Percentiles rank a stretch among this genome's conserved stretches.
Conservation (phyloP, 1,140 invertebrate genomes). For the Drosophila pandora region DNA sequence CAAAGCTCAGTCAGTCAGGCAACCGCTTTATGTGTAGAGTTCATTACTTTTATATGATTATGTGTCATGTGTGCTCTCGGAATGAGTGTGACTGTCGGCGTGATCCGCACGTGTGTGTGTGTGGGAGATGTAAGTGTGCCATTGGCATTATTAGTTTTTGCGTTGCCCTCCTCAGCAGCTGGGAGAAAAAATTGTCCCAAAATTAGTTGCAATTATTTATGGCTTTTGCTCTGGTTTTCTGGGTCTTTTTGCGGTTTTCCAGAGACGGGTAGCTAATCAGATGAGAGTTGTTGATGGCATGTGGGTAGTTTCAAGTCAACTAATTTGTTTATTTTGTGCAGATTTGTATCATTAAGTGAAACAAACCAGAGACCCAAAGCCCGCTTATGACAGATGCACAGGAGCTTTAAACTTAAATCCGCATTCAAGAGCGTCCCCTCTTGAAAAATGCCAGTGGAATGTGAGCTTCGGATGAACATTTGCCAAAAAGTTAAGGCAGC, state of each 20-base stretch:
- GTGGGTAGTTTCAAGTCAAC: constrained; percentile 21
- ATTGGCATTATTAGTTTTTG: constrained; percentile 71
- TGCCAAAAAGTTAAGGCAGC: constrained; percentile 41
- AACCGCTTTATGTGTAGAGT: constrained; percentile 67
- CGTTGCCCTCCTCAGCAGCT: constrained; percentile 2
- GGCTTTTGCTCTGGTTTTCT: constrained; percentile 42
- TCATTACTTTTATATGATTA: constrained; percentile 81
- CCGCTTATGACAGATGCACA: constrained; percentile 2
- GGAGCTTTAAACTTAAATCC: constrained; percentile 21
- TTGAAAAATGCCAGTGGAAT: constrained; percentile 3
- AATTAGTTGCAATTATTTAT: constrained; percentile 78
- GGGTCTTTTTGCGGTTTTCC: constrained; percentile 8
- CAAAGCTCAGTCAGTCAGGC: constrained; percentile 50
- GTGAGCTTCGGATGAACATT: constrained; percentile 16
- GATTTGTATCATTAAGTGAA: constrained; percentile 18
- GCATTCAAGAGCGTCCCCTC: not conserved
- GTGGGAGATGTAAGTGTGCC: constrained; percentile 51
- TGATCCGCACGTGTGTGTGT: constrained; percentile 10
- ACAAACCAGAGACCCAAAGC: not conserved
- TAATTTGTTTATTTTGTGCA: constrained; percentile 33
- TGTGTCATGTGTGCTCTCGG: constrained; percentile 60
- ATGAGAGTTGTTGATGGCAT: constrained; percentile 31
- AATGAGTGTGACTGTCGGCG: not conserved
- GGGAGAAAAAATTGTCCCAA: constrained; percentile 44
- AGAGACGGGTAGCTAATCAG: constrained; percentile 39